Base-by-base conservation (phyloP, 2,888 invertebrate genomes). In the Eudemis profundana region DNA sequence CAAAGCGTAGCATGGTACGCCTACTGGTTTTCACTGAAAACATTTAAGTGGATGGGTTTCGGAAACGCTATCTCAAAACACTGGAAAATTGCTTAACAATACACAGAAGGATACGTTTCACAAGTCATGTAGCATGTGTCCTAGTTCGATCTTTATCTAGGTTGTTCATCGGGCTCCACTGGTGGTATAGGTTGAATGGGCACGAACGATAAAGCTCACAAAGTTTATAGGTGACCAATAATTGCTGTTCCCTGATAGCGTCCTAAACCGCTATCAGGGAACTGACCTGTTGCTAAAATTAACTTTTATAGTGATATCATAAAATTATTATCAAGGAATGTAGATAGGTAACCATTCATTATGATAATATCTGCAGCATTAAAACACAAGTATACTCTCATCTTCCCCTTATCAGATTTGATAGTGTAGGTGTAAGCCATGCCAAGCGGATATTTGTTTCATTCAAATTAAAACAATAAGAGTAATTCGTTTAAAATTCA, bases 151-250 rank as follows among this genome's bases (percentile, higher is more conserved):
- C 56, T 17, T 66, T 66, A 72, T 72, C 70, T 66, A 53, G 70
- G 63, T 65, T 67, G 66, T 72, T 68, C 70, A 71, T 71, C 68
- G 67, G 72, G 29, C 68, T 67, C 63, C 59, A 62, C 65, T 72
- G 72, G 71, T 70, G 69, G 70, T 70, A 57, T 62, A 50, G 59
- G 27, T 66, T 68, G 64, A 68, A 65, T 65, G 65, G 7, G 38
- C 46, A 10, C 3, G 15, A 14, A 27, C 5, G 40, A 36, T 36
- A 40, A 47, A 56, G 33, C 17, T 27, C 15, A 51, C 17, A 47
- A 36, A 59, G 51, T 59, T 60, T 47, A 65, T 59, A 65, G 64
- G 51, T 60, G 59, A 59, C 36, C 7, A 21, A 33, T 51, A 46
- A 53, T 38, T 53, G 53, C 53, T 47, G 29, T 59, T 50, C 14